Evolutionary conservation across 2,113 vertebrate genomes (phyloP).

Genomic region (Lepus americanus): DNA sequence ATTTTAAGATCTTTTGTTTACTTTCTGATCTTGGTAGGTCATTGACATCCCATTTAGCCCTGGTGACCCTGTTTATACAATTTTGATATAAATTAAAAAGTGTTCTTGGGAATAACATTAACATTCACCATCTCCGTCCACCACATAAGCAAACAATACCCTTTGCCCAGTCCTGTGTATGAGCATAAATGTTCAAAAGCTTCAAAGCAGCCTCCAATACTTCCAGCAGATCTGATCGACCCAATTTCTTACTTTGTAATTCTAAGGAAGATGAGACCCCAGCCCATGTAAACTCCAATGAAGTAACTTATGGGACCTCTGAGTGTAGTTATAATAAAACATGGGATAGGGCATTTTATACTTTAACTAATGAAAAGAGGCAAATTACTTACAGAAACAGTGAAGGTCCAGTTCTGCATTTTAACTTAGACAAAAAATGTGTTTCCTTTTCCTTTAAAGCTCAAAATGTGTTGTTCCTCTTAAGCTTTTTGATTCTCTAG

Average conservation of each 20-base stretch:
- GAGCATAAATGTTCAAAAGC: constrained; percentile 89
- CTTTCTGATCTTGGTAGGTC: constrained; percentile 92
- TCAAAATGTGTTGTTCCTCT: background rate
- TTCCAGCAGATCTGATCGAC: constrained; percentile 90
- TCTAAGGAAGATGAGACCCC: constrained; percentile 85
- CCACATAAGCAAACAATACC: constrained; percentile 91
- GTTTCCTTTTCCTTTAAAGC: constrained; percentile 49
- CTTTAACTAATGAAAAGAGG: constrained; percentile 62
- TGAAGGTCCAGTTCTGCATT: background rate
- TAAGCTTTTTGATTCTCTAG: background rate
- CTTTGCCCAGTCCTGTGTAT: constrained; percentile 87
- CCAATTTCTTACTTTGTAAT: constrained; percentile 88
- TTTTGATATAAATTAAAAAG: constrained; percentile 93
- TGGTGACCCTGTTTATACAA: constrained; percentile 92
- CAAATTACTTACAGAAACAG: constrained; percentile 40
- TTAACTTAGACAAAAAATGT: constrained; percentile 35
- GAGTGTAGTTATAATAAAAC: constrained; percentile 22
- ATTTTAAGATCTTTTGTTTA: constrained; percentile 94
- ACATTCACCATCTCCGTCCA: constrained; percentile 93
- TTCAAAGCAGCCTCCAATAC: constrained; percentile 89
- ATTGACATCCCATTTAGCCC: constrained; percentile 93
- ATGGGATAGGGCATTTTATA: background rate
- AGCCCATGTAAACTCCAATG: constrained; percentile 83
- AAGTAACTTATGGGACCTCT: constrained; percentile 74
- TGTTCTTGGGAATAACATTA: constrained; percentile 92